Percentiles rank a stretch among this genome's conserved stretches.
phyloP scores from a whole-genome alignment of 2,888 invertebrate genomes.

The Euplagia quadripunctaria region DNA sequence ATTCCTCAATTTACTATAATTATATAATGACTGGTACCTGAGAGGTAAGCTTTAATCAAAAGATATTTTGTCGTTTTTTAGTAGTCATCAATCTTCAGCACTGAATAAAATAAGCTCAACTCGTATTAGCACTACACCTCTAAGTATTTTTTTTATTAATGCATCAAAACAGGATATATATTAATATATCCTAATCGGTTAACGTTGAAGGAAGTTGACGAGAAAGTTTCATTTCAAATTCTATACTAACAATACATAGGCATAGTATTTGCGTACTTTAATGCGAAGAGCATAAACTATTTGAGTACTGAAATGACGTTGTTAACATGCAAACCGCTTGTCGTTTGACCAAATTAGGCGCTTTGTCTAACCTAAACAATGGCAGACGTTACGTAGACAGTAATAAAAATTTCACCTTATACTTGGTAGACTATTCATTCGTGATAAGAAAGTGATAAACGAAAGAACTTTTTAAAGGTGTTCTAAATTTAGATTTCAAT shows the following conservation, averaged over 20 bases:
- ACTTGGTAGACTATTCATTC: background rate
- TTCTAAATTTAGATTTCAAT: background rate
- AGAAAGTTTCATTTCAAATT: slow-evolving; percentile 10
- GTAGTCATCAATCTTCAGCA: background rate
- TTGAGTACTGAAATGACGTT: slow-evolving; percentile 2
- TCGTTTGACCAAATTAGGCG: background rate
- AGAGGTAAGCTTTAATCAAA: background rate
- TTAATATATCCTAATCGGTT: background rate
- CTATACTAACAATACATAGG: background rate
- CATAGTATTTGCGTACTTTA: background rate
- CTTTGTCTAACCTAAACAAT: background rate
- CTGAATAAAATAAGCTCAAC: background rate
- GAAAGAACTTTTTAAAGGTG: background rate
- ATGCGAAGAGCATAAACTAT: background rate
- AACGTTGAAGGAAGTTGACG: background rate
- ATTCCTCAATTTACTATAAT: background rate
- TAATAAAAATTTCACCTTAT: slow-evolving; percentile 63
- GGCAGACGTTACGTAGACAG: slow-evolving; percentile 49
- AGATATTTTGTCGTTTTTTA: background rate
- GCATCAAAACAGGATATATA: background rate
- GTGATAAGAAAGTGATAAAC: slow-evolving; percentile 6
- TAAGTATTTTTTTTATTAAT: background rate
- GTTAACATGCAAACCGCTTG: slow-evolving; percentile 4
- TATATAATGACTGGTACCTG: background rate
- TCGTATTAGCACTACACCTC: background rate